Conservation (phyloP, 2,888 invertebrate species). For the Nemurella pictetii region DNA sequence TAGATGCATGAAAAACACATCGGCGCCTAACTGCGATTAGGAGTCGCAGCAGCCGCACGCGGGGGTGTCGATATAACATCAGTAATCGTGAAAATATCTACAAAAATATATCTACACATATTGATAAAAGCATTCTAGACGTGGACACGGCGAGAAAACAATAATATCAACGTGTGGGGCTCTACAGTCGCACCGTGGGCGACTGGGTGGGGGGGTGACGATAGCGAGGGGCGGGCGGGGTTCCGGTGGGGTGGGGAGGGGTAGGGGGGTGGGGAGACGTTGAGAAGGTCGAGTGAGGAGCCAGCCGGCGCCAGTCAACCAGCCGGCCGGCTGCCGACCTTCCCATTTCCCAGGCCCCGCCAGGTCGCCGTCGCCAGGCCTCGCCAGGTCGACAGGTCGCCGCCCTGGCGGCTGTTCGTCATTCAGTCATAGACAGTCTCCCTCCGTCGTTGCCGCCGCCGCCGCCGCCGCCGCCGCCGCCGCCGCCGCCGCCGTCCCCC, state of each 20-base stretch:
- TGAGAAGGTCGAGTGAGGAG: background rate
- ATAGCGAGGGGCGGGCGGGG: background rate
- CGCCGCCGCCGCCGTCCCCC: background rate
- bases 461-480: background rate
- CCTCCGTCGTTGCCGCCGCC: background rate
- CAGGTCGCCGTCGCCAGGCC: background rate
- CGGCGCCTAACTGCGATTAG: too few relatives aligned
- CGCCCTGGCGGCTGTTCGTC: background rate
- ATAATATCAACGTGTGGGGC: background rate
- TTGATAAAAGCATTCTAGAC: background rate
- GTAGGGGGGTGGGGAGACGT: background rate
- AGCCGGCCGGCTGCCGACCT: background rate
- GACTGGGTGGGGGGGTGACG: too few relatives aligned
- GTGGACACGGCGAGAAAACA: background rate
- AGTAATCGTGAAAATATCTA: background rate
- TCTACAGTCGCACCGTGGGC: too few relatives aligned
- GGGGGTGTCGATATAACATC: background rate
- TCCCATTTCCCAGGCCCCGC: background rate
- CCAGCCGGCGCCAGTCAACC: background rate
- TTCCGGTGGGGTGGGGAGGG: background rate
- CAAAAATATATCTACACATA: too few relatives aligned
- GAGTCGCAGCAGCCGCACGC: too few relatives aligned
- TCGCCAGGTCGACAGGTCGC: background rate
- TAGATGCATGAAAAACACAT: too few relatives aligned
- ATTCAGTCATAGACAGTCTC: background rate